Evolutionary conservation across 2,888 invertebrate genomes (phyloP).

Genomic region (Rhagonycha fulva): DNA sequence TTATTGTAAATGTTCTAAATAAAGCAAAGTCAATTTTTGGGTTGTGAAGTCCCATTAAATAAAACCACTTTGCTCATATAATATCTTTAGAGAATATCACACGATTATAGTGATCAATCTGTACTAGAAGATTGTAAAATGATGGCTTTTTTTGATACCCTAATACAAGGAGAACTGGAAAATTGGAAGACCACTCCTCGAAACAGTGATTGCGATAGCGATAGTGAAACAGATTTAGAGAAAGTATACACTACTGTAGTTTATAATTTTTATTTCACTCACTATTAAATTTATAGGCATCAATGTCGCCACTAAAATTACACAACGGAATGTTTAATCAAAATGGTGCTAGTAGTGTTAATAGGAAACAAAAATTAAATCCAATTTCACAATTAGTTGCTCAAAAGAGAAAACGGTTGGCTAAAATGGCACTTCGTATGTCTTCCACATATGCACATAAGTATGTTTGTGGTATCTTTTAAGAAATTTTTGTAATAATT

Average conservation of each 20-base stretch:
- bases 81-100: slow-evolving; percentile 71
- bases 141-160: slow-evolving; percentile 96
- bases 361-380: slow-evolving; percentile 57
- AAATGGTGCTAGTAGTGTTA: slow-evolving; percentile 3
- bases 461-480: slow-evolving; percentile 30
- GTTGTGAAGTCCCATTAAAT: background rate
- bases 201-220: slow-evolving; percentile 46
- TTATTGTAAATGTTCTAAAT: background rate
- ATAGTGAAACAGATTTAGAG: slow-evolving; percentile 1
- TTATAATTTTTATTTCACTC: background rate
- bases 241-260: background rate
- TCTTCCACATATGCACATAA: slow-evolving; percentile 52
- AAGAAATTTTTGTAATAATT: background rate
- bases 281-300: background rate
- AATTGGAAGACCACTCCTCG: slow-evolving; percentile 61
- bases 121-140: slow-evolving; percentile 89
- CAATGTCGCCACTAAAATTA: background rate
- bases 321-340: background rate
- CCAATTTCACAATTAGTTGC: slow-evolving; percentile 75
- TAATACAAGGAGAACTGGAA: slow-evolving; percentile 89
- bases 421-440: slow-evolving; percentile 66
- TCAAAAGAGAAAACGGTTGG: slow-evolving; percentile 69
- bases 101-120: slow-evolving; percentile 87
- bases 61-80: background rate
- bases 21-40: background rate